Conservation (phyloP, 23 tunicate species). For the Aplidium turbinatum region DNA sequence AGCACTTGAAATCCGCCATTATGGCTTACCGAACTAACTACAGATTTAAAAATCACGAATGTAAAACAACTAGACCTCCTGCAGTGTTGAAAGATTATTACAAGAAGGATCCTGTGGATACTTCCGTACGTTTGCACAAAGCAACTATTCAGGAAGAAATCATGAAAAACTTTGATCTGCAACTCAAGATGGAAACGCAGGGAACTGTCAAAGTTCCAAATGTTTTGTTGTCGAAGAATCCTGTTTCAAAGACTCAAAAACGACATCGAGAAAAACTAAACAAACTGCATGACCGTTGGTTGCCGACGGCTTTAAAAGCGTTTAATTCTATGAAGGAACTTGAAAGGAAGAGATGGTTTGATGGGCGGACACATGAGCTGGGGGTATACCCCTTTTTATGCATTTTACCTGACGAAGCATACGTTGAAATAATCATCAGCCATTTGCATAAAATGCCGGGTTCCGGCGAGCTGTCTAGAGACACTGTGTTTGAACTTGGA, state of each 20-base stretch:
- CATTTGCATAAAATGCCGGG: slow-evolving; percentile 31
- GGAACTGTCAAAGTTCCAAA: slow-evolving; percentile 26
- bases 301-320: not conserved
- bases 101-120: not conserved
- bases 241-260: not conserved
- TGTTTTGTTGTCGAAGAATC: not conserved
- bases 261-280: slow-evolving; percentile 2
- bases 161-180: slow-evolving; percentile 3
- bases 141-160: not conserved
- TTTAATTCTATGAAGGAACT: slow-evolving; percentile 13
- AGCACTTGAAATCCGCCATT: not conserved
- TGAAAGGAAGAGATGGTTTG: slow-evolving; percentile 20
- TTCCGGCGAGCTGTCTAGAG: slow-evolving; percentile 55
- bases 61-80: not conserved
- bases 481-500: slow-evolving; percentile 40
- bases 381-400: slow-evolving; percentile 72
- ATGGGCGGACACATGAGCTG: not conserved
- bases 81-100: not conserved
- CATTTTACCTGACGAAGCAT: slow-evolving; percentile 52
- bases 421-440: slow-evolving; percentile 68
- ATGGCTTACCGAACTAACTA: not conserved
- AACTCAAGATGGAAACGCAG: slow-evolving; percentile 20
- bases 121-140: not conserved
- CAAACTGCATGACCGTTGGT: slow-evolving; percentile 26
- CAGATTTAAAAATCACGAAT: not conserved